A percentile compares a stretch with the other conserved stretches of the same genome.
phyloP scores from a whole-genome alignment of 2,797 vertebrate genomes.

The Acropternis orthonyx region DNA sequence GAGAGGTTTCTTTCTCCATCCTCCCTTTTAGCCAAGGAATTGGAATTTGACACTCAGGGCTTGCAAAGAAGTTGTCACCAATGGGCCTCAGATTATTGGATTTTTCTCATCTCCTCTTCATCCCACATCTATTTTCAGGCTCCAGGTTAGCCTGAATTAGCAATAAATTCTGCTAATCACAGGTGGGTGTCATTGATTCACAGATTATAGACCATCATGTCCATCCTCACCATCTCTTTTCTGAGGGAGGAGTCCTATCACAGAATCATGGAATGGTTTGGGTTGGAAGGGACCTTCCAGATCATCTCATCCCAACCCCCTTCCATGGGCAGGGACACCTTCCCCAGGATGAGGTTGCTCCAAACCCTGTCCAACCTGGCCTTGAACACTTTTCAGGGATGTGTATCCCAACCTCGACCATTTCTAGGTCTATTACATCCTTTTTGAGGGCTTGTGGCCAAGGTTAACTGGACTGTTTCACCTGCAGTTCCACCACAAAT shows the following conservation, averaged over 20 bases:
- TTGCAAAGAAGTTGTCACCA: background rate
- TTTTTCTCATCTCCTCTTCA: background rate
- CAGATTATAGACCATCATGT: background rate
- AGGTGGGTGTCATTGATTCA: background rate
- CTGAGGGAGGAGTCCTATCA: background rate
- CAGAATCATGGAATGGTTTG: background rate
- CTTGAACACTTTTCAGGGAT: background rate
- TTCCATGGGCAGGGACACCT: background rate
- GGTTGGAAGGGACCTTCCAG: background rate
- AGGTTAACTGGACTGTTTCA: background rate
- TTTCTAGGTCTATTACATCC: background rate
- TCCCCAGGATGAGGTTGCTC: background rate
- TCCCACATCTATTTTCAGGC: background rate
- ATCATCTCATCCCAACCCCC: background rate
- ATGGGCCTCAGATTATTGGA: rapidly evolving
- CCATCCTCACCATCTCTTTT: background rate
- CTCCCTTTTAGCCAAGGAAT: background rate
- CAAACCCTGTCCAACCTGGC: background rate
- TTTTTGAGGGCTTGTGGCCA: background rate
- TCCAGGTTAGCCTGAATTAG: background rate
- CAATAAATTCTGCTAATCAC: background rate
- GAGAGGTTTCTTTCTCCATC: background rate
- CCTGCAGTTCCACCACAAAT: background rate
- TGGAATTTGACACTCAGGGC: background rate
- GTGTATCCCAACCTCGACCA: background rate